Conservation (phyloP, 1,140 invertebrate species). For the Hetaerina americana region DNA sequence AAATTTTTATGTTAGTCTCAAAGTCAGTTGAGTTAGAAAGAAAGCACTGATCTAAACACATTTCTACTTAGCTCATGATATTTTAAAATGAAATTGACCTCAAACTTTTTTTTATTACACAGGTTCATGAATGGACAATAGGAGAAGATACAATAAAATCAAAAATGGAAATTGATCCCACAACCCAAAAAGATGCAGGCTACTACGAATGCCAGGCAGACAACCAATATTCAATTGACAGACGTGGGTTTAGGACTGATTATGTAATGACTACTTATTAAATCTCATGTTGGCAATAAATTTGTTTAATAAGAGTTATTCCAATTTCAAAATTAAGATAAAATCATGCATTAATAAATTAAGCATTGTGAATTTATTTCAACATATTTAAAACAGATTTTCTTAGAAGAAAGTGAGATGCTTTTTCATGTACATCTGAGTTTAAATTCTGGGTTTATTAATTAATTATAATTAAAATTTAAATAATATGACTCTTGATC, state of each 20-base stretch:
- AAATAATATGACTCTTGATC: too few relatives aligned
- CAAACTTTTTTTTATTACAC: constrained; percentile 8
- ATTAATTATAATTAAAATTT: too few relatives aligned
- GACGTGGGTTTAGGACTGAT: constrained; percentile 53
- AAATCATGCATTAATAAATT: background rate
- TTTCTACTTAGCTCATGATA: background rate
- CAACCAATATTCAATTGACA: constrained; percentile 61
- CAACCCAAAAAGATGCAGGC: constrained; percentile 46
- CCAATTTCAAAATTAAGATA: too few relatives aligned
- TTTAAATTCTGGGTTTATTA: too few relatives aligned
- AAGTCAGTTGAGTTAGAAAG: background rate
- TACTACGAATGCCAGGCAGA: constrained; percentile 63
- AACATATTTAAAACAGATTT: too few relatives aligned
- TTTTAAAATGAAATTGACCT: background rate
- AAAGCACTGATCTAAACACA: background rate
- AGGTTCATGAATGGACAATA: constrained; percentile 38
- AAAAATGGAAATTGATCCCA: constrained; percentile 44
- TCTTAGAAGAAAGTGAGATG: too few relatives aligned
- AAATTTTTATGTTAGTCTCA: background rate
- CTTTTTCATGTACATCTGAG: too few relatives aligned
- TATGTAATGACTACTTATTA: constrained; percentile 51
- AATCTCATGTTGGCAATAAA: constrained; percentile 11
- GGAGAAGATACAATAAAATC: constrained; percentile 34
- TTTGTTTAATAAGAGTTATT: background rate
- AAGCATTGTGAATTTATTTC: background rate